Conservation (phyloP, 2,888 invertebrate species). For the Mactromeris polynyma region DNA sequence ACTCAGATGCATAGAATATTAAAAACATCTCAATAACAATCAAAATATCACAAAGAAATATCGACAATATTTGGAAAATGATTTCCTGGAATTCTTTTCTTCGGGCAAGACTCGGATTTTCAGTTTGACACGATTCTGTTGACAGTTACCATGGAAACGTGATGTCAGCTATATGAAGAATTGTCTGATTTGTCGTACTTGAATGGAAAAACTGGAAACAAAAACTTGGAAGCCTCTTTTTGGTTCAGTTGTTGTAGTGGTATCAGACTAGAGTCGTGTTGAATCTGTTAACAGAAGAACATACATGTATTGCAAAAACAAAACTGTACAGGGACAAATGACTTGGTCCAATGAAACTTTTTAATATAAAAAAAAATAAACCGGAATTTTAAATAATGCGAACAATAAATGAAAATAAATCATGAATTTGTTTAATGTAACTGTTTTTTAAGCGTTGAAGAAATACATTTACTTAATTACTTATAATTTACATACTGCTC, state of each 20-base stretch:
- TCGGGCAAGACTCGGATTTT: not conserved
- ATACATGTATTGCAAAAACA: not conserved
- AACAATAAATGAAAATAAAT: no score
- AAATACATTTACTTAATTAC: no score
- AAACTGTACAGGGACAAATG: no score
- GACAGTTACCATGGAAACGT: not conserved
- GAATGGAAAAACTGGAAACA: constrained; percentile 39
- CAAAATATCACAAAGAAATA: not conserved
- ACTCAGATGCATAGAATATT: no score
- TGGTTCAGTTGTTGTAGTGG: constrained; percentile 52
- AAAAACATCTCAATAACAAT: no score
- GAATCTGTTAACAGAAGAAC: constrained; percentile 46
- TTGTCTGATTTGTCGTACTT: not conserved
- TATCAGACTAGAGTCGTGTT: constrained; percentile 62
- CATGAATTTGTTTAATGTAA: no score
- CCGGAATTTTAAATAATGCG: no score
- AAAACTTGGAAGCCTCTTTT: constrained; percentile 50
- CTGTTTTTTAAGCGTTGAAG: no score
- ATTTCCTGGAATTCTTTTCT: constrained; percentile 2
- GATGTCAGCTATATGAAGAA: not conserved
- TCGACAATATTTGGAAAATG: not conserved
- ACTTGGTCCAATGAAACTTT: no score
- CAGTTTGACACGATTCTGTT: not conserved
- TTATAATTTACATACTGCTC: no score
- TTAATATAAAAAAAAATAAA: no score